phyloP scores from a whole-genome alignment of 2,888 invertebrate species.

The Amorpha juglandis region DNA sequence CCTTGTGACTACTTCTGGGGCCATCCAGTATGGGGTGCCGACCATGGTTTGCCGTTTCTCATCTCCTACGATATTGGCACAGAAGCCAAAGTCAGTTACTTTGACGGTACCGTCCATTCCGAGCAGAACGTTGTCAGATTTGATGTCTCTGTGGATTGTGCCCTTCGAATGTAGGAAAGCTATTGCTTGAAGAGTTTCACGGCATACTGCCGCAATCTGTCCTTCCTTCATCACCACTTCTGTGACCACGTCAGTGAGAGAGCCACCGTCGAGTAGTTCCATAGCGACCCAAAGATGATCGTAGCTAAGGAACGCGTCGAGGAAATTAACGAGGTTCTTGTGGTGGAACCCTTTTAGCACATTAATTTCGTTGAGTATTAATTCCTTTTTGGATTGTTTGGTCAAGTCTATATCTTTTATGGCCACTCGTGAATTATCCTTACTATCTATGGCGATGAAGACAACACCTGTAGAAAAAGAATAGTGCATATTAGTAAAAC shows the following conservation, averaged over 20 bases:
- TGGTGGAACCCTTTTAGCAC: constrained; percentile 96
- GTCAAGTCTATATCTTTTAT: constrained; percentile 98
- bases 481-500: constrained; percentile 17
- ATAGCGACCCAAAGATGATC: constrained; percentile 98
- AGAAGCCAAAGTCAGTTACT: constrained; percentile 98
- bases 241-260: constrained; percentile 97
- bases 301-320: constrained; percentile 95
- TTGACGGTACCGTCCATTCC: constrained; percentile 97
- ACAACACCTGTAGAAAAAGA: constrained; percentile 88
- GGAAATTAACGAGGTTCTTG: constrained; percentile 97
- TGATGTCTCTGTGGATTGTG: constrained; percentile 97
- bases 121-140: constrained; percentile 97
- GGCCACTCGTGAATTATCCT: constrained; percentile 91
- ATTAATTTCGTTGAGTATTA: constrained; percentile 97
- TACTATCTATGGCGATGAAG: constrained; percentile 92
- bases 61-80: constrained; percentile 97
- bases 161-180: constrained; percentile 95
- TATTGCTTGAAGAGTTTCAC: constrained; percentile 93
- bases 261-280: constrained; percentile 97
- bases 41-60: constrained; percentile 99
- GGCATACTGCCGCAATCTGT: constrained; percentile 97
- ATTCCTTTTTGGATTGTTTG: constrained; percentile 97
- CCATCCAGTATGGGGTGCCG: constrained; percentile 99
- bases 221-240: constrained; percentile 98
- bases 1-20: constrained; percentile 96